Base-by-base conservation (phyloP, 2,888 invertebrate species). In the Geophilus truncorum region DNA sequence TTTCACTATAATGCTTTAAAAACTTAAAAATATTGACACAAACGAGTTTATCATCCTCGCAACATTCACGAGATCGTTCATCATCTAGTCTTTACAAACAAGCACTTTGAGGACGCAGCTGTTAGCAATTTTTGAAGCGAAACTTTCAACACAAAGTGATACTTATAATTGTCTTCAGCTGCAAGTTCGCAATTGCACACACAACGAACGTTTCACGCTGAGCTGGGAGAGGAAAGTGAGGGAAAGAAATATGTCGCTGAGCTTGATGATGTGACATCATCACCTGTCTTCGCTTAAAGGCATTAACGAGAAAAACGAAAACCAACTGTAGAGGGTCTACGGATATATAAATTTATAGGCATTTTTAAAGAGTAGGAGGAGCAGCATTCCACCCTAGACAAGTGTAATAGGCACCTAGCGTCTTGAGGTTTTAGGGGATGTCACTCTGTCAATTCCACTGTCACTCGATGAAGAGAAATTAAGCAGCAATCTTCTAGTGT, bases 381-480 rank as follows among this genome's bases (percentile, higher is more conserved):
- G 57, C n/a, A 18, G 21, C 57, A 57, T 57, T 57, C 18, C 57
- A 57, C 18, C 18, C n/a, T 21, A 57, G 7, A 23, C 7, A 23
- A 62, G 57, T 62, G 23, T 62, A 62, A 62, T 62, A 62, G 23
- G 57, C 57, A 62, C 57, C 57, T 62, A 62, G 57, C 57, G 57
- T 62, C 57, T 62, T 62, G 57, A 62, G 57, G 57, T 62, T 62
- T 57, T 62, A 62, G 57, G 57, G 57, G 57, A 62, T 62, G 57
- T 62, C 57, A 62, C 21, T 62, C 57, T 62, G 57, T 62, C 57
- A 62, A 62, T 62, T 62, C 21, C 57, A 62, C 57, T 62, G 57
- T 62, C 57, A 62, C 57, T 62, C 57, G 57, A 62, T 62, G 57
- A 62, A 62, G 57, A 62, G 57, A 62, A 62, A 62, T 62, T 62